phyloP scores from a whole-genome alignment of 1,140 invertebrate genomes.

The Leptopilina boulardi region DNA sequence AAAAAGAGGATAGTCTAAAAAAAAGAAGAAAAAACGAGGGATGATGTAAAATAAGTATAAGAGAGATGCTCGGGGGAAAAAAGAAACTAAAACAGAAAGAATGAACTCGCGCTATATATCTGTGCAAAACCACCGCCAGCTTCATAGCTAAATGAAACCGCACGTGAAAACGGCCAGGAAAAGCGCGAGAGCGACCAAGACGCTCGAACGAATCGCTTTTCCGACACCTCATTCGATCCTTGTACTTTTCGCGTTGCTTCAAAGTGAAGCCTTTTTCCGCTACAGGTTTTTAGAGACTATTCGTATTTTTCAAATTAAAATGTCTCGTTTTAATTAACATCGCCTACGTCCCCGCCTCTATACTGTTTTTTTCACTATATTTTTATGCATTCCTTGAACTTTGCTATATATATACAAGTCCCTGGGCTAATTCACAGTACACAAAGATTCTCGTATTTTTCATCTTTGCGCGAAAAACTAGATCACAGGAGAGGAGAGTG shows the following conservation, averaged over 20 bases:
- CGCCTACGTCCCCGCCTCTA: neutral
- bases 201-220: conserved; percentile 59
- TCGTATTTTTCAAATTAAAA: conserved; percentile 33
- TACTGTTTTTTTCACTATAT: neutral
- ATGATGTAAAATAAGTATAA: conserved; percentile 45
- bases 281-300: conserved; percentile 9
- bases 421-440: conserved; percentile 14
- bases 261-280: conserved; percentile 33
- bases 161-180: conserved; percentile 68
- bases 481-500: neutral
- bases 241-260: conserved; percentile 36
- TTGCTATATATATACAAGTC: neutral
- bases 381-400: conserved; percentile 4
- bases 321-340: conserved; percentile 24
- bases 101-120: conserved; percentile 52
- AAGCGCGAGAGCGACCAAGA: conserved; percentile 50
- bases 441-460: conserved; percentile 1
- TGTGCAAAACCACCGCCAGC: conserved; percentile 54
- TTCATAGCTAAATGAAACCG: conserved; percentile 70
- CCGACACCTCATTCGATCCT: conserved; percentile 56
- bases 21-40: conserved; percentile 34
- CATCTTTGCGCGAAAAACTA: neutral
- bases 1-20: conserved; percentile 50
- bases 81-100: conserved; percentile 53
- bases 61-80: conserved; percentile 49